These are phyloP conservation scores for Theonella swinhoei DNA, from an alignment of 37 sponge, comb jelly and placozoan species.

Conservation along the genomic window DNA sequence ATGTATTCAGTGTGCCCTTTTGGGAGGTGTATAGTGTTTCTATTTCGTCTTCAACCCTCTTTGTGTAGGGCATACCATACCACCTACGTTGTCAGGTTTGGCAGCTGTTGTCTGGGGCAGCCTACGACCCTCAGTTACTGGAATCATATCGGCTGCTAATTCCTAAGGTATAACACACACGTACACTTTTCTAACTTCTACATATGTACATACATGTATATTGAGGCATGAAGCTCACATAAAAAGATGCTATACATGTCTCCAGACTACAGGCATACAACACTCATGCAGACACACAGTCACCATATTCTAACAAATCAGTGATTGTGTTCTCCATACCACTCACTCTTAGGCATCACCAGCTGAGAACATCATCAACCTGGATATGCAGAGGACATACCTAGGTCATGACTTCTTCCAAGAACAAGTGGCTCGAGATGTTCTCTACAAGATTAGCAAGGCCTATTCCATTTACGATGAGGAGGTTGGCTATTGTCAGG, in stretches of 20 bases:
- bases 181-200: background rate
- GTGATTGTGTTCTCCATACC: too few relatives aligned
- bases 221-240: background rate
- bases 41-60: background rate
- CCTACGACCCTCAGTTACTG: constrained; percentile 70
- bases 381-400: constrained; percentile 96
- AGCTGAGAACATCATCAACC: constrained; percentile 82
- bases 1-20: too few relatives aligned
- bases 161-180: constrained; percentile 62
- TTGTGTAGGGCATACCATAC: constrained; percentile 82
- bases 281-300: background rate
- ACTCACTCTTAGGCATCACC: constrained; percentile 94
- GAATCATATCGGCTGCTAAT: constrained; percentile 85
- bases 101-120: constrained; percentile 86
- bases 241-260: too few relatives aligned
- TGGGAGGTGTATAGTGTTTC: too few relatives aligned
- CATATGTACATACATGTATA: constrained; percentile 2
- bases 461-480: constrained; percentile 94
- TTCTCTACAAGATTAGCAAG: constrained; percentile 89
- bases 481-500: constrained; percentile 98
- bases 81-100: constrained; percentile 83
- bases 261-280: too few relatives aligned
- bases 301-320: background rate
- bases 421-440: constrained; percentile 57
- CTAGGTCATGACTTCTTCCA: constrained; percentile 90